phyloP scores from a whole-genome alignment of 2,113 vertebrate genomes.

The Corapipo altera region DNA sequence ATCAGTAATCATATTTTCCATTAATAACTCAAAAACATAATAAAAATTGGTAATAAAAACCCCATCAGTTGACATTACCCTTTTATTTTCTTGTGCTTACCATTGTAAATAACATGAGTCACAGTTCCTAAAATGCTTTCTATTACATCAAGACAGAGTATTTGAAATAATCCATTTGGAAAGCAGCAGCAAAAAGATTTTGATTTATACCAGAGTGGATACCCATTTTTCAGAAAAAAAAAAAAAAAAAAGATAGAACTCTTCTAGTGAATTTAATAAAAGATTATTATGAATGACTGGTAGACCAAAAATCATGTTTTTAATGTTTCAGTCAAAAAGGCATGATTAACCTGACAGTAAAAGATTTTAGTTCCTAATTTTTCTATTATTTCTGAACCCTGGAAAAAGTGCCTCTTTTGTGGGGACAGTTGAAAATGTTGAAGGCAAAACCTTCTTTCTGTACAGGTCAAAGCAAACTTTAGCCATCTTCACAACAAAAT shows the following conservation, averaged over 20 bases:
- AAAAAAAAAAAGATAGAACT: constrained; percentile 48
- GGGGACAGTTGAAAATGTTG: background rate
- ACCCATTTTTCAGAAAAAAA: constrained; percentile 56
- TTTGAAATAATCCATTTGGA: constrained; percentile 1
- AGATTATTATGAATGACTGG: background rate
- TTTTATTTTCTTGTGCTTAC: background rate
- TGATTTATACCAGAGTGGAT: constrained; percentile 30
- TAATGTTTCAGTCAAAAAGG: background rate
- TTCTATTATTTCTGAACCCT: background rate
- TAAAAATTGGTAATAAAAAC: background rate
- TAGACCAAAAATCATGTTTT: background rate
- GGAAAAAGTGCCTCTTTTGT: background rate
- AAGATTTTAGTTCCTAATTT: background rate
- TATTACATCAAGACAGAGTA: background rate
- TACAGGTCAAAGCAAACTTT: background rate
- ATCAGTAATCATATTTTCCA: background rate
- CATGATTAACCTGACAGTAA: background rate
- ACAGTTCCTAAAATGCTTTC: background rate
- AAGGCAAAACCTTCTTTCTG: background rate
- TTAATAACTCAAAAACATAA: background rate
- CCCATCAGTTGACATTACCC: background rate
- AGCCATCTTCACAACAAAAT: background rate
- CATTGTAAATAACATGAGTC: background rate
- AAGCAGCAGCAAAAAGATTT: constrained; percentile 14
- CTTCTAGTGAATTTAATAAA: constrained; percentile 57